Conservation (phyloP, 2,888 invertebrate species). For the Lagria hirta region DNA sequence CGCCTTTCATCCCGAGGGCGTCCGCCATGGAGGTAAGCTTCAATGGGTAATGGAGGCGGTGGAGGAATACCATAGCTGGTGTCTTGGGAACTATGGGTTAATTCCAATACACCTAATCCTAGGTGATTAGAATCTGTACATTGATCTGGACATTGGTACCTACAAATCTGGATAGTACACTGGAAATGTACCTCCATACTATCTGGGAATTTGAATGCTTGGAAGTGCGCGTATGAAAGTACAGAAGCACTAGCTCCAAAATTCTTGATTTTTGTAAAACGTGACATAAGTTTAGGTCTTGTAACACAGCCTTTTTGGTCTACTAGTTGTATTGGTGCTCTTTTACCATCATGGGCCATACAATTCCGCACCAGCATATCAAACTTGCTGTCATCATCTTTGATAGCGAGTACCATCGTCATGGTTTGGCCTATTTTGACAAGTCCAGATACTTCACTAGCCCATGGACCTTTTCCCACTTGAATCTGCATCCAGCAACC, state of each 20-base stretch:
- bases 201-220: slow-evolving; percentile 94
- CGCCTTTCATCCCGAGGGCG: slow-evolving; percentile 74
- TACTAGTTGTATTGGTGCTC: slow-evolving; percentile 89
- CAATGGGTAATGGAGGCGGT: slow-evolving; percentile 61
- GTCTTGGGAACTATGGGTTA: slow-evolving; percentile 56
- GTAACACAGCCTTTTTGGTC: slow-evolving; percentile 92
- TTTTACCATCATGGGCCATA: slow-evolving; percentile 91
- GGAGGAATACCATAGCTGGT: slow-evolving; percentile 72
- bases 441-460: slow-evolving; percentile 89
- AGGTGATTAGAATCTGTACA: slow-evolving; percentile 64
- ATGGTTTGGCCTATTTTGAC: slow-evolving; percentile 95
- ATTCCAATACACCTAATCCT: slow-evolving; percentile 10
- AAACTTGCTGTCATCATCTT: slow-evolving; percentile 92
- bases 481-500: slow-evolving; percentile 98
- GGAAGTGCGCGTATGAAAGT: slow-evolving; percentile 89
- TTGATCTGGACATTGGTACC: slow-evolving; percentile 91
- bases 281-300: slow-evolving; percentile 87
- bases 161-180: slow-evolving; percentile 91
- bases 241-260: slow-evolving; percentile 92
- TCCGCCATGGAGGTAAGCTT: slow-evolving; percentile 67
- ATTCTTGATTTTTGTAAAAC: slow-evolving; percentile 93
- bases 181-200: slow-evolving; percentile 97
- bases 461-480: slow-evolving; percentile 94
- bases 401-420: slow-evolving; percentile 95
- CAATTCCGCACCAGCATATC: slow-evolving; percentile 94